Evolutionary conservation across 92 coral and sea anemone species (phyloP).

Genomic region (Diadumene lineata): DNA sequence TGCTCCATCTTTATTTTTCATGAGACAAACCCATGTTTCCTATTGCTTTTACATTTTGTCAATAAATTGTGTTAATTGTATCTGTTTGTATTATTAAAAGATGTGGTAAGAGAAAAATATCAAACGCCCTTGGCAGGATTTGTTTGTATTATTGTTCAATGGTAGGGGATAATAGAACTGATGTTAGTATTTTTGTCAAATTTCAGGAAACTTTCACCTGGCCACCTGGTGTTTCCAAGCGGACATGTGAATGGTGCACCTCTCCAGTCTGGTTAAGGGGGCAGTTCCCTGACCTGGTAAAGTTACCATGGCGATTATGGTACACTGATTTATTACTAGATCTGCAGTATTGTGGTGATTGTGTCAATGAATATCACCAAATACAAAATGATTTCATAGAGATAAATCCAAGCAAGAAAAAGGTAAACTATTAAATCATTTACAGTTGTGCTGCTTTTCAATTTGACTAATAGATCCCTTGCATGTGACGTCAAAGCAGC

Average conservation of each 20-base stretch:
- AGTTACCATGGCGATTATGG: conserved; percentile 46
- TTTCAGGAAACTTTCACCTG: conserved; percentile 7
- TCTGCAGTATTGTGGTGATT: conserved; percentile 73
- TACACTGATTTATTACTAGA: conserved; percentile 48
- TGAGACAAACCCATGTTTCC: too few relatives aligned
- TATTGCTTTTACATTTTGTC: too few relatives aligned
- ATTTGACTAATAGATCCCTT: too few relatives aligned
- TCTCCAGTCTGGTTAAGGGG: conserved; percentile 53
- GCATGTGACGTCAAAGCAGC: too few relatives aligned
- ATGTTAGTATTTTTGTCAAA: neutral
- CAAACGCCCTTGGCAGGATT: too few relatives aligned
- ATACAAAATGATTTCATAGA: conserved; percentile 56
- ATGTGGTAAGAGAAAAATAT: too few relatives aligned
- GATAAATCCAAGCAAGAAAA: conserved; percentile 22
- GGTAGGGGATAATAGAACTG: neutral
- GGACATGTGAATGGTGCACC: conserved; percentile 81
- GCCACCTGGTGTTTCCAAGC: conserved; percentile 19
- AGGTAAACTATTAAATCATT: conserved; percentile 48
- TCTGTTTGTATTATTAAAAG: too few relatives aligned
- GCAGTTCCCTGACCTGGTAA: conserved; percentile 36
- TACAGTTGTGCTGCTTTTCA: too few relatives aligned
- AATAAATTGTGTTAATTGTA: too few relatives aligned
- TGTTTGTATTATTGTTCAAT: too few relatives aligned
- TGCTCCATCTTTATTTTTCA: too few relatives aligned
- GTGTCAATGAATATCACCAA: conserved; percentile 84